Evolutionary conservation across 2,888 invertebrate species (phyloP).

Genomic region (Pilophorus perplexus): DNA sequence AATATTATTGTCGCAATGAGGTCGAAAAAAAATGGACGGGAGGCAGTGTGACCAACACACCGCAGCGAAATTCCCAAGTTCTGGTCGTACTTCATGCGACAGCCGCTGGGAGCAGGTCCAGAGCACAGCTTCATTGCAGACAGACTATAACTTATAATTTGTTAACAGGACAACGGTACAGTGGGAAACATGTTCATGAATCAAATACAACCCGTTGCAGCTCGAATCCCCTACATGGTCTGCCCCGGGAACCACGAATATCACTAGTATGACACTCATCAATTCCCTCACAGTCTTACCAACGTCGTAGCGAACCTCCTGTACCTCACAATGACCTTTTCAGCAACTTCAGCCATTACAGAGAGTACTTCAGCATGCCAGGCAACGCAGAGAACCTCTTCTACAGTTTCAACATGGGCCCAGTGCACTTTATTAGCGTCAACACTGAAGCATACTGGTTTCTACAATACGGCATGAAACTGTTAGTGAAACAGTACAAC

Average conservation of each 20-base stretch:
- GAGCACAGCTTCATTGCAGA: too few species aligned
- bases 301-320: too few species aligned
- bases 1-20: too few species aligned
- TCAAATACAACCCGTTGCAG: slow-evolving; percentile 84
- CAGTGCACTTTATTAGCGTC: slow-evolving; percentile 84
- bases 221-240: slow-evolving; percentile 87
- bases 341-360: slow-evolving; percentile 94
- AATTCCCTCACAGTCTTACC: too few species aligned
- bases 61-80: too few species aligned
- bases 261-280: slow-evolving; percentile 62
- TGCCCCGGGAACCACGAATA: slow-evolving; percentile 91
- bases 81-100: too few species aligned
- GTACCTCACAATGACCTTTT: too few species aligned
- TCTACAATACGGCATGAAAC: slow-evolving; percentile 77
- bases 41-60: too few species aligned
- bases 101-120: too few species aligned
- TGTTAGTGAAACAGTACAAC: slow-evolving; percentile 73
- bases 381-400: slow-evolving; percentile 66
- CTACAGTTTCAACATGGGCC: slow-evolving; percentile 87
- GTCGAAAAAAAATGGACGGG: too few species aligned
- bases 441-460: slow-evolving; percentile 95
- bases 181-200: slow-evolving; percentile 93
- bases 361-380: slow-evolving; percentile 89
- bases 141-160: too few species aligned
- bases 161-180: slow-evolving; percentile 61